Conservation (phyloP, 2,888 invertebrate species). For the Tipula lateralis region DNA sequence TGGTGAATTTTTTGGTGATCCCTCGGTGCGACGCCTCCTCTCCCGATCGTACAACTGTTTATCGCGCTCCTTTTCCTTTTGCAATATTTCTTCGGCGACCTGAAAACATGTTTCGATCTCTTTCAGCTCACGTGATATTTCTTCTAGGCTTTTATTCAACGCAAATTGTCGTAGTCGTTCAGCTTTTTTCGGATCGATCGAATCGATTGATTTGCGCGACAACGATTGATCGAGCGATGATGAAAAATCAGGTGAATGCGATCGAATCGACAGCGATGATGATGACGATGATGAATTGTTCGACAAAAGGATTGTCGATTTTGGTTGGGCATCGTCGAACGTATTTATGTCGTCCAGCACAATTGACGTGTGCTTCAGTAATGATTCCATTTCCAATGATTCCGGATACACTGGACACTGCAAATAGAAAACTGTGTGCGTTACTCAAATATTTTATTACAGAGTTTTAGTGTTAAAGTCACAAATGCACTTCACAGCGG, state of each 20-base stretch:
- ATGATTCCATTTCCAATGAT: conserved; percentile 9
- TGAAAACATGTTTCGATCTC: conserved; percentile 49
- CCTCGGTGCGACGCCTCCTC: conserved; percentile 35
- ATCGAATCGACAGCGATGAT: neutral
- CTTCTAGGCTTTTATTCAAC: conserved; percentile 43
- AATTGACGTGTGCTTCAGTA: neutral
- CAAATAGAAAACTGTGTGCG: neutral
- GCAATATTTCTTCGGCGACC: conserved; percentile 46
- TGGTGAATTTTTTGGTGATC: neutral
- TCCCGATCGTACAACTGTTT: conserved; percentile 38
- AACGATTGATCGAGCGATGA: neutral
- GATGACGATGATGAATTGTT: conserved; percentile 27
- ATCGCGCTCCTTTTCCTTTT: conserved; percentile 44
- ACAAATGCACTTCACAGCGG: neutral
- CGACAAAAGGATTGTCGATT: neutral
- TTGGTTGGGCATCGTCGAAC: neutral
- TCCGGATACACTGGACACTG: conserved; percentile 20
- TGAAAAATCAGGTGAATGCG: conserved; percentile 28
- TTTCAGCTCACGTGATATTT: conserved; percentile 48
- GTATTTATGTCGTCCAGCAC: neutral
- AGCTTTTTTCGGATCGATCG: neutral
- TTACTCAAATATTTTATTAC: neutral
- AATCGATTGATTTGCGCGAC: neutral
- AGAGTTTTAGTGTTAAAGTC: too few species aligned
- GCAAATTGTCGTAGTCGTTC: neutral